Conservation (phyloP, 2,113 vertebrate species). For the Clarias macrocephalus region DNA sequence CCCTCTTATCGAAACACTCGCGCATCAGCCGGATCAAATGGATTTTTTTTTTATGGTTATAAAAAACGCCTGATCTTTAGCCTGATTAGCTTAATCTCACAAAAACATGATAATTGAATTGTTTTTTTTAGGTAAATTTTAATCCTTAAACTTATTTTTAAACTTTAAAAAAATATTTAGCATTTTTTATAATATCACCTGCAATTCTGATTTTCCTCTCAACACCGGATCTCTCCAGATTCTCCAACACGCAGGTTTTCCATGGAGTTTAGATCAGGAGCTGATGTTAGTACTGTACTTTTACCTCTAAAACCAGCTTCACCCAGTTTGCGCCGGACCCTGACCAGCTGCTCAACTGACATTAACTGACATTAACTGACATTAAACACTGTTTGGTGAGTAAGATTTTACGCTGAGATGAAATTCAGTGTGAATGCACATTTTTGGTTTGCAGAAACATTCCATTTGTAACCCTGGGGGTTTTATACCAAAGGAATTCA, state of each 20-base stretch:
- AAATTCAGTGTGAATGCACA: no score
- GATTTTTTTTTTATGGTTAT: neutral
- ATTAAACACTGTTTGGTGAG: no score
- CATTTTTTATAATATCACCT: neutral
- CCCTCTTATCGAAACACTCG: neutral
- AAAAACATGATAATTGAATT: neutral
- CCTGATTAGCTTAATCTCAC: neutral
- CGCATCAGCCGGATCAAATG: neutral
- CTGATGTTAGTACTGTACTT: neutral
- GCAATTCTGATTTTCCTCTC: neutral
- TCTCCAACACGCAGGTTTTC: neutral
- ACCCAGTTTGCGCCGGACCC: no score
- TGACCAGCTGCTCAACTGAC: no score
- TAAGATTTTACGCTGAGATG: no score
- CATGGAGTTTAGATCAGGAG: neutral
- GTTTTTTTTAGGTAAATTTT: neutral
- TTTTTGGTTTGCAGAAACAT: no score
- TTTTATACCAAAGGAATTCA: no score
- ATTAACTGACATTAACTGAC: no score
- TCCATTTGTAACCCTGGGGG: no score
- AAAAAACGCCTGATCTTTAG: neutral
- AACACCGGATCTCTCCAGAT: neutral
- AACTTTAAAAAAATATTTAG: no score
- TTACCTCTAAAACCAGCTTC: no score
- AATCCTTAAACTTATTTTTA: neutral